phyloP scores from a whole-genome alignment of 2,888 invertebrate species.

The Linyphia triangularis region DNA sequence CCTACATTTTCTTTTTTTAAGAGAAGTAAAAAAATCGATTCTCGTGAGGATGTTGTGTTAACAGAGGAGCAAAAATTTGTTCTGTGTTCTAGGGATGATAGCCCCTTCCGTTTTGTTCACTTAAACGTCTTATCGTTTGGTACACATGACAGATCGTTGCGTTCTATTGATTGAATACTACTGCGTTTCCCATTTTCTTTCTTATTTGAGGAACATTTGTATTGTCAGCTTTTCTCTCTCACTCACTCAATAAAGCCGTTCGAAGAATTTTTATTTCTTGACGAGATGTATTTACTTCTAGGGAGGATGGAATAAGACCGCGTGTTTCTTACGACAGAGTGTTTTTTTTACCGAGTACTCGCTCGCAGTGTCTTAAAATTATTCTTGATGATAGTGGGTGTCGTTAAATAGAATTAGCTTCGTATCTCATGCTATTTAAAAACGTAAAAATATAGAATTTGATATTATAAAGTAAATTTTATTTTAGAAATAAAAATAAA shows the following conservation, averaged over 20 bases:
- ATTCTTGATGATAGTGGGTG: too few relatives aligned
- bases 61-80: slow-evolving; percentile 33
- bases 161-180: slow-evolving; percentile 56
- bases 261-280: slow-evolving; percentile 3
- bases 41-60: slow-evolving; percentile 47
- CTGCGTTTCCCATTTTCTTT: slow-evolving; percentile 24
- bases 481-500: too few relatives aligned
- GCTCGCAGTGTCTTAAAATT: too few relatives aligned
- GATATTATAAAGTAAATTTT: too few relatives aligned
- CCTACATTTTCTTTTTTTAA: neutral
- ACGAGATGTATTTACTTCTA: neutral
- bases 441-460: too few relatives aligned
- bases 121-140: slow-evolving; percentile 60
- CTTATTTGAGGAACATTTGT: slow-evolving; percentile 33
- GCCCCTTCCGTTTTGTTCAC: slow-evolving; percentile 47
- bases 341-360: too few relatives aligned
- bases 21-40: slow-evolving; percentile 27
- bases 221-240: slow-evolving; percentile 26
- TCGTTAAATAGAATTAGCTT: too few relatives aligned
- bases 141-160: slow-evolving; percentile 50
- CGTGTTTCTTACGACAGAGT: too few relatives aligned
- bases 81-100: slow-evolving; percentile 35
- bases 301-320: neutral
- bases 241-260: slow-evolving; percentile 7
- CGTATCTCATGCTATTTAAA: too few relatives aligned